phyloP scores from a whole-genome alignment of 2,113 vertebrate species.

The Lates calcarifer region DNA sequence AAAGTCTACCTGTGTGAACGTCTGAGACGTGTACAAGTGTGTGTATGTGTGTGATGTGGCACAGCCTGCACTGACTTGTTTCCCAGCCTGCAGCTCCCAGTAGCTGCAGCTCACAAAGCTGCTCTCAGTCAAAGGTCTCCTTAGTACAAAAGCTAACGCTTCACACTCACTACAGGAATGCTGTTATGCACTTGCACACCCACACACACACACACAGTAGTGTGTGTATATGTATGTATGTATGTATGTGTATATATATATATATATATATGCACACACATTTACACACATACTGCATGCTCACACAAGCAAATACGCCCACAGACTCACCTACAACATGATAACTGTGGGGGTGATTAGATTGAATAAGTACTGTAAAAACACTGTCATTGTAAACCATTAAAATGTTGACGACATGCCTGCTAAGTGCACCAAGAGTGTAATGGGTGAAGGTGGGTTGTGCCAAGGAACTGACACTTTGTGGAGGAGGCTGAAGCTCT shows the following conservation, averaged over 20 bases:
- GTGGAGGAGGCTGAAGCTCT: constrained; percentile 54
- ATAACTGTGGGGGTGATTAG: constrained; percentile 53
- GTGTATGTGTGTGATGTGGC: constrained; percentile 51
- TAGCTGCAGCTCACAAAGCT: constrained; percentile 67
- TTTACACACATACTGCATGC: not conserved
- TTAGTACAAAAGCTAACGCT: constrained; percentile 68
- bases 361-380: constrained; percentile 64
- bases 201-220: constrained; percentile 2
- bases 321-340: constrained; percentile 20
- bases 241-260: not conserved
- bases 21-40: constrained; percentile 14
- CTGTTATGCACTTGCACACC: constrained; percentile 33
- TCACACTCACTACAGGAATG: constrained; percentile 69
- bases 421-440: constrained; percentile 57
- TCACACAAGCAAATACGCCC: constrained; percentile 3
- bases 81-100: constrained; percentile 63
- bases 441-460: constrained; percentile 61
- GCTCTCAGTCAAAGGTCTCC: constrained; percentile 71
- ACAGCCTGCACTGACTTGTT: constrained; percentile 79
- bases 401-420: constrained; percentile 64
- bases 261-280: not conserved
- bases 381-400: constrained; percentile 74
- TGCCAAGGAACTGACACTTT: constrained; percentile 74
- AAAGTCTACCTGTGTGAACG: constrained; percentile 21
- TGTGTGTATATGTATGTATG: not conserved